Percentiles rank a stretch among this genome's conserved stretches.
Conservation (phyloP, 2,797 vertebrate genomes). For the Linurgus olivaceus region DNA sequence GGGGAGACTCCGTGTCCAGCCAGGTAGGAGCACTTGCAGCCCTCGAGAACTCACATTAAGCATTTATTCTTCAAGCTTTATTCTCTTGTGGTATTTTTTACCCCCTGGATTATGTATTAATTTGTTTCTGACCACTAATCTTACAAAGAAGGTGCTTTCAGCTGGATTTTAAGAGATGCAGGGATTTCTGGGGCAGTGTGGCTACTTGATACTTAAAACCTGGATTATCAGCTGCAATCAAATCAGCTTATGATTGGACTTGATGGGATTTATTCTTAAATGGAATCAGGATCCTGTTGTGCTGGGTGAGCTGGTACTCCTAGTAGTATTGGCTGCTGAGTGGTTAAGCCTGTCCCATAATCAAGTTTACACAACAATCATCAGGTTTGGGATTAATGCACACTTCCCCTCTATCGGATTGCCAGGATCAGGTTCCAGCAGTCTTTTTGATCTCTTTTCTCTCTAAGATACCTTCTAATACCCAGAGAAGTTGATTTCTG, state of each 20-base stretch:
- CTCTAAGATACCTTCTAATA: neutral
- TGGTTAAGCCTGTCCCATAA: neutral
- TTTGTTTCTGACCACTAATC: neutral
- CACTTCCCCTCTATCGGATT: neutral
- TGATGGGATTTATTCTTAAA: neutral
- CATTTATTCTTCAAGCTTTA: neutral
- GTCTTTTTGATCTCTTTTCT: neutral
- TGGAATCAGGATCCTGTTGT: neutral
- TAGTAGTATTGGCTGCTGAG: neutral
- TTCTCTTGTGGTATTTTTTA: neutral
- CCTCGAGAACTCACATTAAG: neutral
- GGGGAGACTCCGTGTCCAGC: constrained; percentile 77
- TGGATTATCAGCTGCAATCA: neutral
- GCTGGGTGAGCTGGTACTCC: neutral
- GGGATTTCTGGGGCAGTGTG: neutral
- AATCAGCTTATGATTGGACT: neutral
- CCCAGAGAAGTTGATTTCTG: neutral
- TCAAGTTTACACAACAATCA: neutral
- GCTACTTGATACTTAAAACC: neutral
- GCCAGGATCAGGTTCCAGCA: neutral
- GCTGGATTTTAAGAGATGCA: neutral
- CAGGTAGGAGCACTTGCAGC: constrained; percentile 73
- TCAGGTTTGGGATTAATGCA: neutral
- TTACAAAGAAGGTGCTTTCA: neutral
- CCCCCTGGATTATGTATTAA: accelerated